These are phyloP conservation scores for Gyrodactylus bullatarudis DNA, from an alignment of 1,140 invertebrate genomes.

Conservation along the genomic window DNA sequence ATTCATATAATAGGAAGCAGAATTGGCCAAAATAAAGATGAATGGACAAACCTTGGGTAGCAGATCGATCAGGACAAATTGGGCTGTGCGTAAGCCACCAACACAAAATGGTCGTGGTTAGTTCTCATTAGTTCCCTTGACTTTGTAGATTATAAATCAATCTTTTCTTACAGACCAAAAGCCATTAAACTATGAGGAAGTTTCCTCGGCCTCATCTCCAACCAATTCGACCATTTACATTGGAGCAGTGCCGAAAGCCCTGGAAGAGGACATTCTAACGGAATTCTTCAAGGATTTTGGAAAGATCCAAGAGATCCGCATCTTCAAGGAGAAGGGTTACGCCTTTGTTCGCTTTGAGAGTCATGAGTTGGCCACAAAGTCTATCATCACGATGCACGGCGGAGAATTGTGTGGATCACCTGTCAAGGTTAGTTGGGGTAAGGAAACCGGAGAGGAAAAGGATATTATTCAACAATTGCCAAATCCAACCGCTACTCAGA, in stretches of 20 bases:
- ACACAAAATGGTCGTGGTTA: conserved; percentile 21
- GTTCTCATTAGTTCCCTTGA: neutral
- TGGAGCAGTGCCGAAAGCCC: conserved; percentile 61
- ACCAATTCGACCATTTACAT: conserved; percentile 98
- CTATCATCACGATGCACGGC: conserved; percentile 80
- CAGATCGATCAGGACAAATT: conserved; percentile 84
- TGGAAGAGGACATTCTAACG: conserved; percentile 78
- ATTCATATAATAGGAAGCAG: conserved; percentile 93
- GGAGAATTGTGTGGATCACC: conserved; percentile 73
- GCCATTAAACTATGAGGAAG: conserved; percentile 74
- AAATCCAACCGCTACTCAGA: neutral
- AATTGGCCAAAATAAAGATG: conserved; percentile 83
- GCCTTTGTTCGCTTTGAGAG: conserved; percentile 85
- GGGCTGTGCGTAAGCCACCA: conserved; percentile 80
- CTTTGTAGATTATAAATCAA: neutral
- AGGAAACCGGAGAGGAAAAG: conserved; percentile 28
- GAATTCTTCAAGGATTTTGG: conserved; percentile 76
- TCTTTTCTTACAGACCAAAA: conserved; percentile 30
- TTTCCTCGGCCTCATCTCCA: conserved; percentile 77
- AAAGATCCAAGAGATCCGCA: conserved; percentile 73
- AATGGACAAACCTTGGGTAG: conserved; percentile 97
- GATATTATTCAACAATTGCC: neutral
- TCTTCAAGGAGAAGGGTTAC: conserved; percentile 97
- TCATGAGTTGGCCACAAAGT: conserved; percentile 79
- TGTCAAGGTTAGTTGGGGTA: conserved; percentile 96